Base-by-base conservation (phyloP, 2,888 invertebrate genomes). In the Microctonus hyperodae region DNA sequence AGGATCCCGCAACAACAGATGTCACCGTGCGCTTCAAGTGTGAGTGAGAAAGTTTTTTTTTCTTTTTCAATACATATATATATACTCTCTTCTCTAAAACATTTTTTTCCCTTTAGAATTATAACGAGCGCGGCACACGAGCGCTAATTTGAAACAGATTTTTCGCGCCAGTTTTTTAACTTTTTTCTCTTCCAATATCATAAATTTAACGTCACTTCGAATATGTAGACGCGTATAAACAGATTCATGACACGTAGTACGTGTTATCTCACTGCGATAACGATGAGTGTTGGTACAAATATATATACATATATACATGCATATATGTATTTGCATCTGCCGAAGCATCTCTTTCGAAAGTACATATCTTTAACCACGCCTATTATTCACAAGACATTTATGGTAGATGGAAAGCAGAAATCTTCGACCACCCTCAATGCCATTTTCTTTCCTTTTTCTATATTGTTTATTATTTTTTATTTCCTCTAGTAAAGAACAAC, bases 91-190 rank as follows among this genome's bases (percentile, higher is more conserved):
- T 7, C 28, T 61, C 61, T 16, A 4, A 44, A 33, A 33, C 31
- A 55, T 64, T 58, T 50, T 58, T 50, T 66, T 63, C 61, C 65
- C 56, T 56, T n/a, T n/a, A 57, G 66, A 61, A 64, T 67, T 40
- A 58, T 28, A 58, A 60, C 63, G 37, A 63, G 50, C 65, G 50
- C 68, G 74, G 73, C 78, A 77, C 77, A 77, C 74, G 74, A 60
- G 67, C 70, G 65, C 63, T 76, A 73, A 78, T 73, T 72, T 72
- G 67, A 70, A 77, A 63, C 76, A 78, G 74, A 76, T 70, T 72
- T 63, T 64, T 64, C 59, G 48, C 64, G 25, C 60, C 58, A 31
- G 56, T 59, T 60, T 64, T 64, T 55, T 55, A 31, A 44, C 48
- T 31, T 16, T 58, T 55, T 61, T 35, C 51, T 33, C 28, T 44